Percentiles rank a stretch among this genome's conserved stretches.
Conservation (phyloP, 2,113 vertebrate genomes). For the Hystrix brachyura region DNA sequence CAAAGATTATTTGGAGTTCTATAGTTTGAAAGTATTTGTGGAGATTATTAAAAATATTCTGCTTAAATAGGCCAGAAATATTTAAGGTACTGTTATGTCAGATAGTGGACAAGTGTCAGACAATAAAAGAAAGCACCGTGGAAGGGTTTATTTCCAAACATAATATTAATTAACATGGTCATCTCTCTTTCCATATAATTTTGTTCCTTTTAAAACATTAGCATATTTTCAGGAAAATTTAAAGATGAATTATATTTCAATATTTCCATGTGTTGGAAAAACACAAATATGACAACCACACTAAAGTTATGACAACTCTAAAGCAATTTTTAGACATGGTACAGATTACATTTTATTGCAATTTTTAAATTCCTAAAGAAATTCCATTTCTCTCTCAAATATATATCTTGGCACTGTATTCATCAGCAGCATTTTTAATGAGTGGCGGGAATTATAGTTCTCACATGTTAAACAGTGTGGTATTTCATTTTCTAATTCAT, state of each 20-base stretch:
- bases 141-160: background rate
- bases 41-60: conserved; percentile 35
- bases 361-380: background rate
- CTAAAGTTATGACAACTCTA: background rate
- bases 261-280: background rate
- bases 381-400: background rate
- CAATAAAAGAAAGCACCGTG: background rate
- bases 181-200: background rate
- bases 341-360: background rate
- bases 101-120: background rate
- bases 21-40: conserved; percentile 7
- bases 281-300: background rate
- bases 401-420: background rate
- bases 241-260: background rate
- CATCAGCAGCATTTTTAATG: background rate
- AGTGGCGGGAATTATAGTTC: background rate
- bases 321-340: background rate
- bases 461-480: background rate
- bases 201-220: conserved; percentile 23
- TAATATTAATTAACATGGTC: background rate
- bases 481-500: background rate
- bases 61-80: background rate
- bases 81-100: background rate
- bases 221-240: conserved; percentile 4
- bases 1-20: background rate